Base-by-base conservation (phyloP, 1,140 invertebrate genomes). In the Calliphora vicina region DNA sequence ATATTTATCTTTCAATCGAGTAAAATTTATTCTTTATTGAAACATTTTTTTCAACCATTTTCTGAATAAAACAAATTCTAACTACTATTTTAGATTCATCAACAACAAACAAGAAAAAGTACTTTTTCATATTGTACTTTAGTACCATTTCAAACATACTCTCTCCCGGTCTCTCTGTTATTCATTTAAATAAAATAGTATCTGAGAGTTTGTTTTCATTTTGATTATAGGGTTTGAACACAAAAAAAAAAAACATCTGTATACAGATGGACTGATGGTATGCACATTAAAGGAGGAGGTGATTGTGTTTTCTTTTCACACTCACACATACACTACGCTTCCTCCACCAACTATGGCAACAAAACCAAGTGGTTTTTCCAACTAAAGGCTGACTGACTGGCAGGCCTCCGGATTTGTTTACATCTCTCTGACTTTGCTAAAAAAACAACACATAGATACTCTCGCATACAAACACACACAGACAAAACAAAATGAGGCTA, bases 401-500 rank as follows among this genome's bases (percentile, higher is more conserved):
- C 74, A 78, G 35, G 74, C 74, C n/a, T 43, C 74, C 42, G 35
- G 20, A 45, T 23, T 25, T 43, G 35, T 43, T 78, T 43, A 45
- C 35, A 23, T 20, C 74, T 42, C 73, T 42, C 74, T 74, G 15
- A 29, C 20, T 78, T 78, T 35, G 35, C 10, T 15, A 9, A 74
- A 74, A 27, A 74, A 5, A 35, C 35, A 35, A 57, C 15, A 57
- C 50, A 57, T 57, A 57, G 13, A n/a, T 57, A 57, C 4, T 1
- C n/a, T 17, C 50, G 15, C n/a, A 57, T n/a, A 57, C 50, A 57
- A 2, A 17, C 50, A 57, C 6, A n/a, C 15, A 76, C 17, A 5
- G 29, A 27, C 15, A 42, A 78, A 78, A 13, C 2, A 25, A 43
- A 78, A 78, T 43, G 74, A 78, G 74, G 74, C 74, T 78, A 78